Evolutionary conservation across 1,140 invertebrate genomes (phyloP).

Genomic region (Euwallacea similis): DNA sequence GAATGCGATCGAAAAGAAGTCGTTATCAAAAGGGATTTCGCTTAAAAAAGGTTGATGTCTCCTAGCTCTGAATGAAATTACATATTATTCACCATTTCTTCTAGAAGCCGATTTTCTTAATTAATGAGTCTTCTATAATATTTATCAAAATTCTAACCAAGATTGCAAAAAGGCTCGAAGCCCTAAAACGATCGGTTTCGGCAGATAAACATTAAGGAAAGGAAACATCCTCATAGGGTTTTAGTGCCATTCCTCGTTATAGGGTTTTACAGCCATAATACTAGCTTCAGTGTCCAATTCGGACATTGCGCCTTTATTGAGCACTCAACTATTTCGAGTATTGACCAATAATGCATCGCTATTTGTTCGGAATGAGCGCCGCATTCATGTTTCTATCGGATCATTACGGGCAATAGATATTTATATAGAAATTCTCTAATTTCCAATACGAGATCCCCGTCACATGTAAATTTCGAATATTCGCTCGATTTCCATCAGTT

Average conservation of each 20-base stretch:
- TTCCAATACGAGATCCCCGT: background rate
- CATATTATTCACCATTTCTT: no score
- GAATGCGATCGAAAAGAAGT: no score
- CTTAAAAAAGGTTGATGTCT: no score
- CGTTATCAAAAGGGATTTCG: no score
- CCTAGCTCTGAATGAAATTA: no score
- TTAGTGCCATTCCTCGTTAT: conserved; percentile 15
- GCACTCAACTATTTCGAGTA: conserved; percentile 8
- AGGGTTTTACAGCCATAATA: conserved; percentile 10
- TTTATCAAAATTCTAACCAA: no score
- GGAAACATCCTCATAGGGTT: conserved; percentile 11
- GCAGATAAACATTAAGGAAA: conserved; percentile 10
- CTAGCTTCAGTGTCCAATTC: conserved; percentile 18
- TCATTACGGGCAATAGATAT: background rate
- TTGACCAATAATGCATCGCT: conserved; percentile 2
- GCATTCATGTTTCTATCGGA: background rate
- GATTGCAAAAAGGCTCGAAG: no score
- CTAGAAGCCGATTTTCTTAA: no score
- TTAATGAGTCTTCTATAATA: no score
- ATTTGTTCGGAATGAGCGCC: background rate
- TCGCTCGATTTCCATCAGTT: conserved; percentile 9
- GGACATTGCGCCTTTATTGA: conserved; percentile 23
- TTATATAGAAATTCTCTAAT: conserved; percentile 4
- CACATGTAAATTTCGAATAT: no score
- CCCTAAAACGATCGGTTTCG: background rate